These are phyloP conservation scores for Caenorhabditis sp. DNA, from an alignment of 2,888 invertebrate genomes.

Conservation along the genomic window DNA sequence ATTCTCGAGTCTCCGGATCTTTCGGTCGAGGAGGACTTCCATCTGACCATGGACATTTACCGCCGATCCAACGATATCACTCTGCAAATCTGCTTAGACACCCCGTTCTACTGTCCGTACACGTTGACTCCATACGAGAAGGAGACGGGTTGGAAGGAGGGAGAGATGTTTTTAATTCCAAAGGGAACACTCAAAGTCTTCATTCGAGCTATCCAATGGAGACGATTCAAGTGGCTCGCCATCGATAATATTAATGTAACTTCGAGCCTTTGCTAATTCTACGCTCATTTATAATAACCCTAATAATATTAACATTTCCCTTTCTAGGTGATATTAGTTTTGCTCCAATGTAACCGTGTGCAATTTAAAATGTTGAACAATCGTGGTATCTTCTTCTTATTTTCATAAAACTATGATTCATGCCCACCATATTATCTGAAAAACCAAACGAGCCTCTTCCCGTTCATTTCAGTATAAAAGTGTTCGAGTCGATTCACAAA, in stretches of 20 bases:
- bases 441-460: too few relatives aligned
- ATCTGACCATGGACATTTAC: slow-evolving; percentile 69
- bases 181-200: slow-evolving; percentile 65
- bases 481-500: neutral
- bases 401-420: too few relatives aligned
- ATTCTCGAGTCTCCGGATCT: slow-evolving; percentile 70
- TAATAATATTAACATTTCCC: neutral
- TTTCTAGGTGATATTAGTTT: slow-evolving; percentile 27
- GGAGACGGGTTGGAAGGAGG: slow-evolving; percentile 66
- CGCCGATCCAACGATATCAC: slow-evolving; percentile 72
- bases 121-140: slow-evolving; percentile 64
- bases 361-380: slow-evolving; percentile 24
- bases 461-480: neutral
- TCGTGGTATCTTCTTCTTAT: slow-evolving; percentile 39
- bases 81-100: slow-evolving; percentile 71
- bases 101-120: slow-evolving; percentile 70
- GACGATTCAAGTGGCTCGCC: slow-evolving; percentile 75
- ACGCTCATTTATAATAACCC: neutral
- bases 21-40: slow-evolving; percentile 62
- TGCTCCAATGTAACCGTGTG: too few relatives aligned
- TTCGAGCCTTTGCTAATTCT: slow-evolving; percentile 34
- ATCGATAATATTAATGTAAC: slow-evolving; percentile 68
- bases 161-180: slow-evolving; percentile 64
- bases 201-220: slow-evolving; percentile 74
- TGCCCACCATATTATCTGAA: neutral